Evolutionary conservation across 2,888 invertebrate genomes (phyloP).

Genomic region (Caenorhabditis panamensis): DNA sequence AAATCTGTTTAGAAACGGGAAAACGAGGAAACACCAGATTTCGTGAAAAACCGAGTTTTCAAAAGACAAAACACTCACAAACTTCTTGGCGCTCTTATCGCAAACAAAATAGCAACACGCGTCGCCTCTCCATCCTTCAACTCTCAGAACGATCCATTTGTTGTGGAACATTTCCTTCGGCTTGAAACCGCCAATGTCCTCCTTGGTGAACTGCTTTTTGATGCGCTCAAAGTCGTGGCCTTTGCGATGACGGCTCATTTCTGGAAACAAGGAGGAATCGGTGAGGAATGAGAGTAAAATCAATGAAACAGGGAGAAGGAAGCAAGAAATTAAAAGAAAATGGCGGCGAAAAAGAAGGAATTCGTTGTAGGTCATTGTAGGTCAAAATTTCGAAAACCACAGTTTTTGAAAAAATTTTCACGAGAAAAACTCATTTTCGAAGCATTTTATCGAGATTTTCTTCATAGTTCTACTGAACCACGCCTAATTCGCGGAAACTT

Average conservation of each 20-base stretch:
- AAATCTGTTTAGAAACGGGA: not conserved
- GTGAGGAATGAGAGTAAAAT: too few relatives aligned
- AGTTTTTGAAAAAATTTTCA: too few relatives aligned
- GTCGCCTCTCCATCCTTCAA: conserved; percentile 12
- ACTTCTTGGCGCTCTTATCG: conserved; percentile 25
- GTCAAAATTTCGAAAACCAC: too few relatives aligned
- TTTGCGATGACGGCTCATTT: conserved; percentile 15
- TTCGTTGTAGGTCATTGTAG: too few relatives aligned
- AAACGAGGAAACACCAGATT: not conserved
- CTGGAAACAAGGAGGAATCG: too few relatives aligned
- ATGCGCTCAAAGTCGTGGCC: conserved; percentile 37
- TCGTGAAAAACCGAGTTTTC: not conserved
- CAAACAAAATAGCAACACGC: conserved; percentile 34
- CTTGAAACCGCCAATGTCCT: conserved; percentile 12
- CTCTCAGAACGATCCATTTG: conserved; percentile 55
- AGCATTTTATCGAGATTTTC: too few relatives aligned
- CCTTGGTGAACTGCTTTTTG: not conserved
- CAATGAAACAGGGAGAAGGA: too few relatives aligned
- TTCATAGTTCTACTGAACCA: too few relatives aligned
- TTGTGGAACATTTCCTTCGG: conserved; percentile 29
- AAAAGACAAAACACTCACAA: conserved; percentile 31
- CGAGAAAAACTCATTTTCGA: too few relatives aligned
- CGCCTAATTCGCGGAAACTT: too few relatives aligned
- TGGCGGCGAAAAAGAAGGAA: too few relatives aligned
- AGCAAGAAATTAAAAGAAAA: too few relatives aligned